Evolutionary conservation across 2,888 invertebrate species (phyloP), one percentile per base, ranked within the genome.

Genomic region (Diarsia rubi): DNA sequence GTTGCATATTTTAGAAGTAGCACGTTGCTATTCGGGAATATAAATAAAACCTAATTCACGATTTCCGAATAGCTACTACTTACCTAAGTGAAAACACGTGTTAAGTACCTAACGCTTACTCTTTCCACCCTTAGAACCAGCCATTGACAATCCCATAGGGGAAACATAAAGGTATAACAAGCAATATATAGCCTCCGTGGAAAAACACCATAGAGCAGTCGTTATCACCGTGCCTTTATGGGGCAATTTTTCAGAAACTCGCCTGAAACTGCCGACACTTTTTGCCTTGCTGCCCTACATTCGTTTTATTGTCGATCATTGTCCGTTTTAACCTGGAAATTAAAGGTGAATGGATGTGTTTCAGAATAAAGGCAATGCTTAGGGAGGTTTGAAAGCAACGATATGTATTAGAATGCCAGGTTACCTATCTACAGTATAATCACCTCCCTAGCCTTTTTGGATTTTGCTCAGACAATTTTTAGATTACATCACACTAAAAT

Each of bases 201-300:
- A 80, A 81, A 84, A 79, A 84, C 78, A 79, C 86, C 84, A 78
- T 78, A 66, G 73, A 49, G 69, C 54, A 69, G 69, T 78, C 84
- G 80, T 86, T 86, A 86, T 84, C 86, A 72, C 84, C 62, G 57
- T 31, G 70, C 69, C 60, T 84, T 86, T 84, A 86, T 86, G 76
- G 76, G 65, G 66, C 74, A 60, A 86, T 86, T 79, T 83, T 81
- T 86, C 78, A 84, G 76, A 57, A 84, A 78, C 68, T 68, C 68
- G 45, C 59, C 69, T 49, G 72, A 70, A 82, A 81, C 67, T 79
- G 69, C 82, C 67, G 49, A 68, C 72, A 73, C 68, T 81, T 83
- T 83, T 78, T 84, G 79, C 75, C 27, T 67, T 67, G 45, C 47
- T 70, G 67, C 52, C 64, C 68, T 57, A 62, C 62, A 65, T 81